phyloP scores from a whole-genome alignment of 2,888 invertebrate species.

The Hydropsyche betteni region DNA sequence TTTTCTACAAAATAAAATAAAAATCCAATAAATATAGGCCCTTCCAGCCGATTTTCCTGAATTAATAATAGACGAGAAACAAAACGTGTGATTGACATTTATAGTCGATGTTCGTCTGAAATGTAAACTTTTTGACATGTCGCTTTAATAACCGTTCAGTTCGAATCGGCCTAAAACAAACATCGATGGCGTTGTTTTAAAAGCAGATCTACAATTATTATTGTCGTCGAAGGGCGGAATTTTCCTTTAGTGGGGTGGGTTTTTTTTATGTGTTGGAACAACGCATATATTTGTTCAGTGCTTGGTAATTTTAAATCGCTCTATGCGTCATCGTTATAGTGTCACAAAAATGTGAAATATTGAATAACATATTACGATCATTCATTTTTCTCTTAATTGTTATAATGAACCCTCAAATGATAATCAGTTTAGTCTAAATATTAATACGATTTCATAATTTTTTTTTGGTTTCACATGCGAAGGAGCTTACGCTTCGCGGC shows the following conservation, averaged over 20 bases:
- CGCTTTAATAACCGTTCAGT: constrained; percentile 34
- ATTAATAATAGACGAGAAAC: neutral
- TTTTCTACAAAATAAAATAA: neutral
- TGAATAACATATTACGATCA: too few species aligned
- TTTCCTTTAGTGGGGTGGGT: too few species aligned
- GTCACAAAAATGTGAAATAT: too few species aligned
- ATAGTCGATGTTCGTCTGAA: constrained; percentile 12
- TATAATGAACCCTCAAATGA: too few species aligned
- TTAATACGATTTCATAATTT: too few species aligned
- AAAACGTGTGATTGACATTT: constrained; percentile 33
- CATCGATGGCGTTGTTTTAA: constrained; percentile 14
- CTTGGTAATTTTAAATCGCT: too few species aligned
- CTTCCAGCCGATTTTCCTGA: neutral
- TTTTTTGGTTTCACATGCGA: too few species aligned
- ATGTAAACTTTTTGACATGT: constrained; percentile 49
- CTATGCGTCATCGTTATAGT: too few species aligned
- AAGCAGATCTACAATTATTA: constrained; percentile 33
- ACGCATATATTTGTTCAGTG: too few species aligned
- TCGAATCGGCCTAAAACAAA: constrained; percentile 22
- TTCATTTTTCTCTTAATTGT: too few species aligned
- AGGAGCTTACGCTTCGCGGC: neutral
- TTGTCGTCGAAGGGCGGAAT: neutral
- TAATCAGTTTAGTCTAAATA: too few species aligned
- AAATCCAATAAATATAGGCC: neutral
- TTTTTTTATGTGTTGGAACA: too few species aligned